A percentile compares a stretch with the other conserved stretches of the same genome.
Conservation (phyloP, 2,888 invertebrate genomes). For the Drosophila hawaiiensis region DNA sequence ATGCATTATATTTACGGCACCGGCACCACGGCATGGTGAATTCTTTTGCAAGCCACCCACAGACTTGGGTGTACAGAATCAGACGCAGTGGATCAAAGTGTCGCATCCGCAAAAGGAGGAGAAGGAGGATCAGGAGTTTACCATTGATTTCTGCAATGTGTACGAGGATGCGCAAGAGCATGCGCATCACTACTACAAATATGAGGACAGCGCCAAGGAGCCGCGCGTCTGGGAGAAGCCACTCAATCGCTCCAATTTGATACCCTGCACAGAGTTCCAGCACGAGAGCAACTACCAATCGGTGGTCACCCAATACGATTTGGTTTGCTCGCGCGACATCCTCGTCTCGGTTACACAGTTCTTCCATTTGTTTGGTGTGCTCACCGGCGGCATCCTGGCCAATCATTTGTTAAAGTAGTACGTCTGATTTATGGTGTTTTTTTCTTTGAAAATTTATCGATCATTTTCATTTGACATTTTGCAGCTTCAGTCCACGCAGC, state of each 20-base stretch:
- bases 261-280: constrained; percentile 84
- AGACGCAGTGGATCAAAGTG: constrained; percentile 85
- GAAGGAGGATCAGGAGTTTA: constrained; percentile 83
- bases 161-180: constrained; percentile 84
- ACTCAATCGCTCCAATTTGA: constrained; percentile 77
- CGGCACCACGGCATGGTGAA: constrained; percentile 85
- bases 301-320: constrained; percentile 85
- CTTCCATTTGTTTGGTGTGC: constrained; percentile 86
- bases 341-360: constrained; percentile 86
- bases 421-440: constrained; percentile 46
- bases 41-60: constrained; percentile 86
- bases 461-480: background rate
- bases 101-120: constrained; percentile 85
- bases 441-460: background rate
- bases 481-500: constrained; percentile 85
- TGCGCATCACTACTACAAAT: constrained; percentile 83
- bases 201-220: constrained; percentile 77
- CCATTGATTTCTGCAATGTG: constrained; percentile 85
- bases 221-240: constrained; percentile 83
- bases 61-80: constrained; percentile 77
- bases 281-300: constrained; percentile 84
- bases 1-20: constrained; percentile 86
- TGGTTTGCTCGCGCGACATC: constrained; percentile 86
- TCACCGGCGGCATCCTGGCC: constrained; percentile 85
- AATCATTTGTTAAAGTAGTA: constrained; percentile 85